Conservation (phyloP, 2,888 invertebrate genomes). For the Zaprionus bogoriensis region DNA sequence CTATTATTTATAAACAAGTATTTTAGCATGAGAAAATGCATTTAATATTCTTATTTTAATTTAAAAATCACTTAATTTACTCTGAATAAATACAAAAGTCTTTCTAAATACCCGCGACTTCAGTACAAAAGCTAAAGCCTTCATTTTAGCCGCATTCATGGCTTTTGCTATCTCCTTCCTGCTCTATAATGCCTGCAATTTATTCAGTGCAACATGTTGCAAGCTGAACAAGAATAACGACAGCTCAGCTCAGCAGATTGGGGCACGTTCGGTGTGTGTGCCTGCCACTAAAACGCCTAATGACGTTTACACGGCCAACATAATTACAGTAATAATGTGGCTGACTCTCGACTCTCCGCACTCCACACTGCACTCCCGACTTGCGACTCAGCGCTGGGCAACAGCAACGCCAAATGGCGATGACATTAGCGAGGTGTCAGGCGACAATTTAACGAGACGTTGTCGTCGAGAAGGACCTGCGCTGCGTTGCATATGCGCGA, state of each 20-base stretch:
- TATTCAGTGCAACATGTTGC: slow-evolving; percentile 45
- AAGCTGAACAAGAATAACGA: slow-evolving; percentile 40
- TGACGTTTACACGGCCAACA: slow-evolving; percentile 77
- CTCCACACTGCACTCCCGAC: not conserved
- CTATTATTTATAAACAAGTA: too few species aligned
- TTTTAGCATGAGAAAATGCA: too few species aligned
- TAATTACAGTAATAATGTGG: slow-evolving; percentile 75
- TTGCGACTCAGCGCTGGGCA: slow-evolving; percentile 18
- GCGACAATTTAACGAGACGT: slow-evolving; percentile 73
- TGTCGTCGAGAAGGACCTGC: slow-evolving; percentile 25
- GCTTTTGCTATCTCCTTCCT: not conserved
- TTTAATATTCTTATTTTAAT: not conserved
- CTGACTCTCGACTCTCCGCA: slow-evolving; percentile 38
- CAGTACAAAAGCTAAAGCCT: too few species aligned
- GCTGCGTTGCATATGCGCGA: slow-evolving; percentile 51
- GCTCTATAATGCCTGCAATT: slow-evolving; percentile 38
- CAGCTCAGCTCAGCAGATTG: slow-evolving; percentile 16
- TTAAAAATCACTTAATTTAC: not conserved
- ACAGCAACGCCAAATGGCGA: slow-evolving; percentile 47
- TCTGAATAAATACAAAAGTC: too few species aligned
- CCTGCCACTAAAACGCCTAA: slow-evolving; percentile 67
- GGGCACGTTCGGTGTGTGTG: slow-evolving; percentile 51
- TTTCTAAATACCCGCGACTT: too few species aligned
- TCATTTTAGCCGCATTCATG: too few species aligned
- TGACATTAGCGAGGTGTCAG: slow-evolving; percentile 77